A percentile compares a stretch with the other conserved stretches of the same genome.
Conservation (phyloP, 2,888 invertebrate genomes). For the Mythimna impura region DNA sequence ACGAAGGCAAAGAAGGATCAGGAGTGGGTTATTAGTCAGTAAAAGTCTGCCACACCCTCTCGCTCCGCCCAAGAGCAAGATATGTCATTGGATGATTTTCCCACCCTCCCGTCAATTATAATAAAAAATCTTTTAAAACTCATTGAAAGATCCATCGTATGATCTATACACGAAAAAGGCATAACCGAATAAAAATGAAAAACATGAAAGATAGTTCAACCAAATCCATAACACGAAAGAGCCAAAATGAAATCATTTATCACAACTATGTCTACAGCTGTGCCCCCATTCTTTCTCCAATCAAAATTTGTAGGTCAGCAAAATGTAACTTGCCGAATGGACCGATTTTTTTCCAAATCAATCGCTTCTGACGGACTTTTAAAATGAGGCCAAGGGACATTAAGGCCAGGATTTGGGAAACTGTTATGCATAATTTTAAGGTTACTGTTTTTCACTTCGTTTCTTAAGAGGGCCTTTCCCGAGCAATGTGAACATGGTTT, state of each 20-base stretch:
- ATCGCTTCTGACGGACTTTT: not conserved
- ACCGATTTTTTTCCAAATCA: constrained; percentile 32
- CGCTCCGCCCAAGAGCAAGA: no score
- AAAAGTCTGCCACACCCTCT: no score
- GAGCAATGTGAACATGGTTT: no score
- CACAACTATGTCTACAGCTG: constrained; percentile 10
- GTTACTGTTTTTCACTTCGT: not conserved
- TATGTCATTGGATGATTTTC: no score
- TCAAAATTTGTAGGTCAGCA: constrained; percentile 32
- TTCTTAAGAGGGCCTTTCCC: no score
- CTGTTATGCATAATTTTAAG: constrained; percentile 7
- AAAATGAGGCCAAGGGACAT: constrained; percentile 5
- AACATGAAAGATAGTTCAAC: not conserved
- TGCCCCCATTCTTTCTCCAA: constrained; percentile 17
- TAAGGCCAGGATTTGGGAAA: constrained; percentile 13
- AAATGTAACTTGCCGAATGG: constrained; percentile 11
- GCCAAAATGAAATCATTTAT: constrained; percentile 26
- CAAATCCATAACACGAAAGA: not conserved
- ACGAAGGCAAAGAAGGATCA: no score
- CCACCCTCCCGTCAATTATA: no score
- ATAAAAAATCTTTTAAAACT: not conserved
- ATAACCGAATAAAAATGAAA: not conserved
- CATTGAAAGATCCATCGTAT: not conserved
- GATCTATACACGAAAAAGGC: not conserved
- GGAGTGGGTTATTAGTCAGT: no score